Percentiles rank a stretch among this genome's conserved stretches.
These are phyloP conservation scores for Parnassius smintheus DNA, from an alignment of 2,888 invertebrate species.

Conservation along the genomic window DNA sequence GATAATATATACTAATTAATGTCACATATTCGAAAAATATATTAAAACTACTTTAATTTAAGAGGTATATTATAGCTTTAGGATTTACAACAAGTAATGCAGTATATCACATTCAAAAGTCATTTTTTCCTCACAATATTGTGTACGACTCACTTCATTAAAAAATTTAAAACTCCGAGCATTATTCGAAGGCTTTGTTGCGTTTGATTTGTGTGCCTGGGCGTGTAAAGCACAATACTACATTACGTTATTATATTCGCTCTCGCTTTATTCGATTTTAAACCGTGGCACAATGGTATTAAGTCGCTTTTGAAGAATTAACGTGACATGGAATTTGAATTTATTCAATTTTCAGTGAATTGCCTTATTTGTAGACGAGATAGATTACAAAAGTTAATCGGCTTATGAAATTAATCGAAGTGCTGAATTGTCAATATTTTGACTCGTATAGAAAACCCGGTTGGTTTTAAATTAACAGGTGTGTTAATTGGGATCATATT, in stretches of 20 bases:
- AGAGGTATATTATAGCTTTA: too few species aligned
- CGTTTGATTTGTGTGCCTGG: slow-evolving; percentile 70
- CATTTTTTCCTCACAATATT: slow-evolving; percentile 70
- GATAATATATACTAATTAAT: too few species aligned
- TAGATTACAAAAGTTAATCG: slow-evolving; percentile 44
- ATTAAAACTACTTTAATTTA: too few species aligned
- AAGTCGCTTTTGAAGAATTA: slow-evolving; percentile 38
- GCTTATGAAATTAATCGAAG: slow-evolving; percentile 40
- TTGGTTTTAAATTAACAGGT: slow-evolving; percentile 9
- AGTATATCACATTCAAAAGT: slow-evolving; percentile 48
- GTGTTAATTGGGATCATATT: slow-evolving; percentile 23
- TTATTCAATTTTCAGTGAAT: slow-evolving; percentile 62
- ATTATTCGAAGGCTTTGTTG: slow-evolving; percentile 69
- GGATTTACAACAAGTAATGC: slow-evolving; percentile 21
- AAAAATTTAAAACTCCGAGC: slow-evolving; percentile 70
- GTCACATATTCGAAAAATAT: too few species aligned
- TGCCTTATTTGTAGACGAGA: slow-evolving; percentile 51
- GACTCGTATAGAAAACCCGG: slow-evolving; percentile 28
- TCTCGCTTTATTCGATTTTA: slow-evolving; percentile 35
- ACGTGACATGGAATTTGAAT: slow-evolving; percentile 32
- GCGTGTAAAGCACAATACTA: slow-evolving; percentile 59
- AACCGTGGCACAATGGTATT: slow-evolving; percentile 41
- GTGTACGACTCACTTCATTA: slow-evolving; percentile 72
- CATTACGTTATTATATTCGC: slow-evolving; percentile 40
- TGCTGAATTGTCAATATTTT: slow-evolving; percentile 58